Conservation (phyloP, 23 tunicate species). For the Trididemnum clinides region DNA sequence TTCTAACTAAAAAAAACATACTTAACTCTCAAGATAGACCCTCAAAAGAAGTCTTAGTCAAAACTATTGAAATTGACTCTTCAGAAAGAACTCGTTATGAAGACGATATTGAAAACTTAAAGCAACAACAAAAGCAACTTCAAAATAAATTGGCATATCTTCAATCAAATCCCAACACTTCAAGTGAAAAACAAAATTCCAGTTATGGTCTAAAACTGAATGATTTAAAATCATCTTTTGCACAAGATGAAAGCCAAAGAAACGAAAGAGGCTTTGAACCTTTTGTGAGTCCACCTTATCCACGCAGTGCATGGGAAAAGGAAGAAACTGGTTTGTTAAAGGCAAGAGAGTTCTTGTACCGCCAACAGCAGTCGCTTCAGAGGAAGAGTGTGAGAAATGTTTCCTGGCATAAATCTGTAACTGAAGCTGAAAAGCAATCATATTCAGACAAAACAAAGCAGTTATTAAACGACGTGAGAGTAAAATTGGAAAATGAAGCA, state of each 20-base stretch:
- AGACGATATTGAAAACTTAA: constrained; percentile 40
- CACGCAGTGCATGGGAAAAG: constrained; percentile 58
- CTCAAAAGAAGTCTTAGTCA: not conserved
- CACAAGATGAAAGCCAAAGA: not conserved
- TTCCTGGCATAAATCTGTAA: constrained; percentile 55
- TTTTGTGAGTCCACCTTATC: constrained; percentile 13
- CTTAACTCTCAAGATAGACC: not conserved
- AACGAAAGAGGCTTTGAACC: not conserved
- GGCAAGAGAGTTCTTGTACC: constrained; percentile 77
- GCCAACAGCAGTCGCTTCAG: constrained; percentile 55
- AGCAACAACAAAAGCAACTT: constrained; percentile 39
- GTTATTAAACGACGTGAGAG: constrained; percentile 39
- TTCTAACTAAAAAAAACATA: not conserved
- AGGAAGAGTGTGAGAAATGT: constrained; percentile 42
- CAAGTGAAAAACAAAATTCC: not conserved
- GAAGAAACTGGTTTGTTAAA: constrained; percentile 59
- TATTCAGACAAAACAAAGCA: constrained; percentile 13
- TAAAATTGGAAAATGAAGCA: constrained; percentile 47
- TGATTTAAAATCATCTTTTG: constrained; percentile 1
- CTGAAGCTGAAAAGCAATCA: constrained; percentile 39
- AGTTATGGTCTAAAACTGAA: not conserved
- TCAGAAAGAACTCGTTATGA: not conserved
- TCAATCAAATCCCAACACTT: not conserved
- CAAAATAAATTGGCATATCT: not conserved
- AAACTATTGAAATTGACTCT: not conserved